Conservation (phyloP, 1,140 invertebrate species). For the Meloidogyne chitwoodi region DNA sequence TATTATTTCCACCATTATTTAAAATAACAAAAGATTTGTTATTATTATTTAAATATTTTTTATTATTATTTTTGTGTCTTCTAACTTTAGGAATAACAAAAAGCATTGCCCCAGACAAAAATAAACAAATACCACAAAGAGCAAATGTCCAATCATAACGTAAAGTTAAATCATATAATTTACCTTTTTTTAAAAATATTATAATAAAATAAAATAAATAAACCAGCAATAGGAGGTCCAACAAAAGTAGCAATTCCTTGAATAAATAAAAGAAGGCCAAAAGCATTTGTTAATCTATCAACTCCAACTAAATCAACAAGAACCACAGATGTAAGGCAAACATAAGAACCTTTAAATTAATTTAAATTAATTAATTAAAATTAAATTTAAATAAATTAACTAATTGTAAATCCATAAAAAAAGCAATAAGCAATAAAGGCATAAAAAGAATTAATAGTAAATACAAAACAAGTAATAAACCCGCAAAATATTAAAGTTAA, state of each 20-base stretch:
- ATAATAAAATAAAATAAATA: slow-evolving; percentile 18
- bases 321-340: slow-evolving; percentile 89
- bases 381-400: slow-evolving; percentile 59
- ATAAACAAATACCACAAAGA: slow-evolving; percentile 77
- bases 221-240: slow-evolving; percentile 69
- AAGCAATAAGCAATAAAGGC: slow-evolving; percentile 74
- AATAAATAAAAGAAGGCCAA: slow-evolving; percentile 87
- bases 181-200: slow-evolving; percentile 67
- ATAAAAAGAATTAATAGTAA: slow-evolving; percentile 76
- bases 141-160: slow-evolving; percentile 80
- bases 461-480: slow-evolving; percentile 74
- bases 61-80: slow-evolving; percentile 1
- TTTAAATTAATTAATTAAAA: neutral
- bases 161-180: slow-evolving; percentile 74
- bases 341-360: slow-evolving; percentile 68
- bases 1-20: neutral
- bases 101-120: slow-evolving; percentile 79
- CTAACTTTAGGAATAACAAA: slow-evolving; percentile 72
- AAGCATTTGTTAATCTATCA: slow-evolving; percentile 91
- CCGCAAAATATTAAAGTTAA: slow-evolving; percentile 79
- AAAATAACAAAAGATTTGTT: neutral
- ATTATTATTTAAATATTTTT: neutral
- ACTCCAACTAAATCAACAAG: slow-evolving; percentile 83
- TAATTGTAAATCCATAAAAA: slow-evolving; percentile 77
- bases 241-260: slow-evolving; percentile 84